These are phyloP conservation scores for Neomicropteryx cornuta DNA, from an alignment of 1,140 invertebrate genomes.

Conservation along the genomic window DNA sequence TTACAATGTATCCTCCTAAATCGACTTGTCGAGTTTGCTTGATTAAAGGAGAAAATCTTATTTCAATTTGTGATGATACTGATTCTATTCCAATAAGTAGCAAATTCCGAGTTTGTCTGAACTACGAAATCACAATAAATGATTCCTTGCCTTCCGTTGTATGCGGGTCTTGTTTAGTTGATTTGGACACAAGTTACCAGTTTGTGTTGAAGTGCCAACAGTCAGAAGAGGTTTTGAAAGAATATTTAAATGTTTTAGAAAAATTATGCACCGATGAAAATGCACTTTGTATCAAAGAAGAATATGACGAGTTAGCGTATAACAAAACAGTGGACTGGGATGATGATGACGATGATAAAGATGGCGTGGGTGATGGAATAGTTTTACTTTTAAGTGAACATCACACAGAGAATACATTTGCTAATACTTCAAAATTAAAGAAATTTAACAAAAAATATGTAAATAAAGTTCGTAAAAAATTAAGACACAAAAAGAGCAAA, in stretches of 20 bases:
- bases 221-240: constrained; percentile 22
- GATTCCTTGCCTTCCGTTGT: constrained; percentile 27
- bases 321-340: no score
- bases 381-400: background rate
- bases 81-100: constrained; percentile 22
- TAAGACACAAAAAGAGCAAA: no score
- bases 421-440: constrained; percentile 45
- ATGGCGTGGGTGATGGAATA: constrained; percentile 3
- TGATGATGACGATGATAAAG: background rate
- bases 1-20: no score
- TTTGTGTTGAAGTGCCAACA: constrained; percentile 29
- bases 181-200: constrained; percentile 21
- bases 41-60: constrained; percentile 6
- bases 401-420: constrained; percentile 7
- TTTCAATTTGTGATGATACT: constrained; percentile 25
- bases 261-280: no score
- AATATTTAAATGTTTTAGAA: background rate
- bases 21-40: constrained; percentile 10
- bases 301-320: no score
- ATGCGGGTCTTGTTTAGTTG: constrained; percentile 22
- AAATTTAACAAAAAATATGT: no score
- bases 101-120: constrained; percentile 26
- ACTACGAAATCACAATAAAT: constrained; percentile 21
- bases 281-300: no score
- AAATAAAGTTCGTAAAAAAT: constrained; percentile 31